Base-by-base conservation (phyloP, 2,797 vertebrate species). In the Acipenser transmontanus region DNA sequence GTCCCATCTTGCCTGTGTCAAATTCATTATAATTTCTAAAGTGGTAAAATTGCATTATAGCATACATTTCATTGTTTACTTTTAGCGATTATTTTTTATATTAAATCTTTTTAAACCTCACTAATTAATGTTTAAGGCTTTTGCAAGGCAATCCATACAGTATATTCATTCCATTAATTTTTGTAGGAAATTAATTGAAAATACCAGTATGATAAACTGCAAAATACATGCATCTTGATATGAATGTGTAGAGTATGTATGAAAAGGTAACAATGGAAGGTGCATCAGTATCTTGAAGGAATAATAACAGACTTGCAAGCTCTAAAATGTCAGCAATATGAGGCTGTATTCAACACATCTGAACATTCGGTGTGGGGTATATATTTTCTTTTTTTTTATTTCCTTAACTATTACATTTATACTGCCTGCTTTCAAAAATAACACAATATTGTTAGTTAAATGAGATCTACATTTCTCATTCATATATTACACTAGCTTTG, bases 171-270 rank as follows among this genome's bases (percentile, higher is more conserved):
- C 9, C 13, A 12, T 6, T 57, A 12, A 12, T 57, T 57, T 6
- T 6, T 9, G 54, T 12, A 57, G 54, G 11, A 57, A 57, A 12
- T 57, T n/a, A 57, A 57, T 57, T 57, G 11, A 57, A 57, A 57
- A 57, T 9, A 57, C 8, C 11, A 10, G 11, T 10, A 17, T 17
- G 17, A 17, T 17, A 17, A 17, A 69, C 34, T 73, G 81, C 75
- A 71, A 81, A 84, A 71, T 77, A 70, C 78, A 83, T 77, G 6
- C 47, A 17, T 62, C 9, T 62, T 62, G 7, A 62, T 34, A 62
- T 17, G 17, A 17, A 17, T 17, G 17, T 17, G 17, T 17, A 17
- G 9, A 17, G 11, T 48, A 9, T 34, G 17, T 62, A 17, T 62
- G 14, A 62, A 62, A 12, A 62, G 17, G 6, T 17, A 62, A 2